A percentile compares a stretch with the other conserved stretches of the same genome.
Conservation (phyloP, 1,140 invertebrate genomes). For the Drosophila obscura region DNA sequence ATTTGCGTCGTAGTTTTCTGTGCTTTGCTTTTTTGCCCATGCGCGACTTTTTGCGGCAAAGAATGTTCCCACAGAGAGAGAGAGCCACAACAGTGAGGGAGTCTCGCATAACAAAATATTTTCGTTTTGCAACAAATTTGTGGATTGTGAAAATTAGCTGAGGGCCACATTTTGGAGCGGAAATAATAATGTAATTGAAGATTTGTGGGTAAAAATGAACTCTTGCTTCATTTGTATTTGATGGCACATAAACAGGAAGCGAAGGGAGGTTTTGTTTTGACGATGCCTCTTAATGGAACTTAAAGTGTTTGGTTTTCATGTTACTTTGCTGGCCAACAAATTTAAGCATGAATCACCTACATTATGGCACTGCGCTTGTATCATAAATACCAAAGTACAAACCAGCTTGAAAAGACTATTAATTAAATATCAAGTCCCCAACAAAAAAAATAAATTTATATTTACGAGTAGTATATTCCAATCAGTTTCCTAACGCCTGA, state of each 20-base stretch:
- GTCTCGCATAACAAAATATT: conserved; percentile 55
- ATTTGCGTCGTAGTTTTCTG: conserved; percentile 57
- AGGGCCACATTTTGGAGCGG: conserved; percentile 36
- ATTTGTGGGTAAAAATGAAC: conserved; percentile 54
- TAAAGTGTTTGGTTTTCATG: too few relatives aligned
- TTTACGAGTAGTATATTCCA: too few relatives aligned
- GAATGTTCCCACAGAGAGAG: conserved; percentile 25
- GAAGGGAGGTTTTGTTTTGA: conserved; percentile 15
- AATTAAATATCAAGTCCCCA: too few relatives aligned
- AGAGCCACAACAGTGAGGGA: conserved; percentile 18
- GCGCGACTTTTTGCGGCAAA: conserved; percentile 51
- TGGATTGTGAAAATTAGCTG: conserved; percentile 28
- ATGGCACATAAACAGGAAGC: too few relatives aligned
- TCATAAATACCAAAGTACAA: too few relatives aligned
- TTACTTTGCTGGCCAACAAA: too few relatives aligned
- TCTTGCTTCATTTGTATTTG: too few relatives aligned
- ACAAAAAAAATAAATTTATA: too few relatives aligned
- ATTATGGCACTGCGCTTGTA: too few relatives aligned
- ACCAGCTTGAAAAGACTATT: too few relatives aligned
- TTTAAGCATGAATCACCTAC: too few relatives aligned
- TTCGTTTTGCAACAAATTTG: conserved; percentile 49
- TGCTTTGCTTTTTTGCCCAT: conserved; percentile 38
- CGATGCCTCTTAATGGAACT: too few relatives aligned
- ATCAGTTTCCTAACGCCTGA: conserved; percentile 12
- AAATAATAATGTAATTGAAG: conserved; percentile 53